phyloP scores from a whole-genome alignment of 2,113 vertebrate species.

The Ivindomyrus marchei region DNA sequence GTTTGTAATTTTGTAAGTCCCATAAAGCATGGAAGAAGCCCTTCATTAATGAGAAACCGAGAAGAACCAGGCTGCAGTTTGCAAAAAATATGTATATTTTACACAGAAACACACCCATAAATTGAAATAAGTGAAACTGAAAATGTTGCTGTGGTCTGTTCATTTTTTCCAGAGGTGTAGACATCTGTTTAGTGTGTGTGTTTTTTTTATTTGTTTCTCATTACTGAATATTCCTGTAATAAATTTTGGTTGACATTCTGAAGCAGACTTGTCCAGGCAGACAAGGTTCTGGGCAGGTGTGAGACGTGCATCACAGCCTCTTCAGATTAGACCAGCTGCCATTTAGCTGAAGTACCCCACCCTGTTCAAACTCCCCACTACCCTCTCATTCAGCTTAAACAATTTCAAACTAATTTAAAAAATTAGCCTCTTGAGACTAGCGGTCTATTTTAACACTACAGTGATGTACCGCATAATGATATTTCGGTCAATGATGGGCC shows the following conservation, averaged over 20 bases:
- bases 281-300: slow-evolving; percentile 2
- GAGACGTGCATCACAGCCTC: too few relatives aligned
- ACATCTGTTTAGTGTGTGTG: not conserved
- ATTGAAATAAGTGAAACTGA: too few relatives aligned
- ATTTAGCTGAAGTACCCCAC: not conserved
- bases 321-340: slow-evolving; percentile 19
- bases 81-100: not conserved
- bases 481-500: not conserved
- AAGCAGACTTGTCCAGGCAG: not conserved
- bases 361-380: not conserved
- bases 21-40: not conserved
- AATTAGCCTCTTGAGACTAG: not conserved
- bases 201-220: not conserved
- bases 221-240: not conserved
- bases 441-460: not conserved
- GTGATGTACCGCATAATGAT: not conserved
- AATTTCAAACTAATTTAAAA: not conserved
- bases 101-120: not conserved
- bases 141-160: not conserved
- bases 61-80: not conserved
- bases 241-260: not conserved
- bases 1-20: not conserved
- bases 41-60: not conserved
- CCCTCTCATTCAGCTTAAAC: not conserved
- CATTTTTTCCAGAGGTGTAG: not conserved